Evolutionary conservation across 2,797 vertebrate species (phyloP), one percentile per base, ranked within the genome.

Genomic region (Lemur catta): DNA sequence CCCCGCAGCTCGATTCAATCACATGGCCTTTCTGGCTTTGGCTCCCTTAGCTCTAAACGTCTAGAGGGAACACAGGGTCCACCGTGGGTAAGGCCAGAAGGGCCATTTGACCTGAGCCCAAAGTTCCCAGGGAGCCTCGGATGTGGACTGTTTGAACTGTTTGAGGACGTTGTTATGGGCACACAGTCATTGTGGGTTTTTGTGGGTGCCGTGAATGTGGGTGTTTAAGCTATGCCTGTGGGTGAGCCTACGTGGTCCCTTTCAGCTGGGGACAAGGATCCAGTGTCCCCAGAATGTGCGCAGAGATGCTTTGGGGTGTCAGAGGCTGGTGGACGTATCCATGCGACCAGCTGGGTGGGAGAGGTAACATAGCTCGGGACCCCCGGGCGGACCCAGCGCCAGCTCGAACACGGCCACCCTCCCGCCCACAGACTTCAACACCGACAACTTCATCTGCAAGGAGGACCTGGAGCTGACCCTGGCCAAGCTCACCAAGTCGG

Each of bases 381-480:
- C 18, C 9, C 43, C 26, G 33, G 22, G 84, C 74, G 17, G 24
- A 6, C 24, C 30, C 13, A 30, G 52, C 22, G 55, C 41, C 4
- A 0, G 50, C 52, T 59, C 50, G 20, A 88, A 46, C 13, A 0
- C 78, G 71, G 89, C 86, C 4, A 24, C 61, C 46, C 33, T 65
- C 38, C 2, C 1, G 10, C 71, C 0, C 72, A 4, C 93, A 99
- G 99, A 99, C 99, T 99, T 99, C 98, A 99, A 99, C 97, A 99
- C 99, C 30, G 99, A 99, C 98, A 99, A 99, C 98, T 99, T 99
- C 98, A 99, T 99, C 98, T 99, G 99, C 98, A 99, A 99, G 97
- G 98, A 99, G 79, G 99, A 99, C 97, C 98, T 99, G 95, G 99
- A 99, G 96, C 98, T 99, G 98, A 99, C 99, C 1, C 98, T 99